Conservation (phyloP, 2,888 invertebrate genomes). For the Sisyra terminalis region DNA sequence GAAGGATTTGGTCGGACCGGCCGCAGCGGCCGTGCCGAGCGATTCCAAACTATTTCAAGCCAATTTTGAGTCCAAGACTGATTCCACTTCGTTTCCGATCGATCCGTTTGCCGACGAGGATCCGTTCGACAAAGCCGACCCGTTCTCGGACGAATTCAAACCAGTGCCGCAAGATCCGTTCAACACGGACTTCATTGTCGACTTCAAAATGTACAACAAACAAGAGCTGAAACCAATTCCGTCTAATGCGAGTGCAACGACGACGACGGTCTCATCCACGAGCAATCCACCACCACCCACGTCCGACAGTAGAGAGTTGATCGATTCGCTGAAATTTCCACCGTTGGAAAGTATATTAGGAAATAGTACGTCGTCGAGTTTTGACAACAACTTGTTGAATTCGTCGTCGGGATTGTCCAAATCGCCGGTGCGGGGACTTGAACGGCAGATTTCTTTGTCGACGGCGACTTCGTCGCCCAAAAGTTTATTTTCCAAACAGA, state of each 20-base stretch:
- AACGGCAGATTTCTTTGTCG: constrained; percentile 10
- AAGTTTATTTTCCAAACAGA: constrained; percentile 21
- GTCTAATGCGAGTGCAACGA: constrained; percentile 16
- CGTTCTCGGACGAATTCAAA: constrained; percentile 39
- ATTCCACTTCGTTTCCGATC: constrained; percentile 26
- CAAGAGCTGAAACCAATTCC: constrained; percentile 12
- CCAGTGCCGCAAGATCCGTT: constrained; percentile 42
- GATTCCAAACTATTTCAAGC: constrained; percentile 20
- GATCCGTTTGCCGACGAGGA: constrained; percentile 53
- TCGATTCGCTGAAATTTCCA: constrained; percentile 14
- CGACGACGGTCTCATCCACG: neutral
- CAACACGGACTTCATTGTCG: constrained; percentile 28
- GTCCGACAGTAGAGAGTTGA: constrained; percentile 20
- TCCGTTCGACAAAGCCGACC: constrained; percentile 56
- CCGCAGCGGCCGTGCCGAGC: constrained; percentile 15
- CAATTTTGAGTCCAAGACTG: constrained; percentile 20
- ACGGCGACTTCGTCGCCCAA: constrained; percentile 9
- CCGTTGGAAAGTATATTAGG: constrained; percentile 9
- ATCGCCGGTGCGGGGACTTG: constrained; percentile 15
- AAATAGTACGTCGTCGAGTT: neutral
- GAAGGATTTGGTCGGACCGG: constrained; percentile 56
- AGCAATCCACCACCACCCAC: neutral
- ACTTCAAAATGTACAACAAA: constrained; percentile 18
- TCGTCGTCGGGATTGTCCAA: constrained; percentile 13
- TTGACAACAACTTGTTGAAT: neutral